Percentiles rank a stretch among this genome's conserved stretches.
Evolutionary conservation across 2,888 invertebrate genomes (phyloP).

Genomic region (Chrysomela aeneicollis): DNA sequence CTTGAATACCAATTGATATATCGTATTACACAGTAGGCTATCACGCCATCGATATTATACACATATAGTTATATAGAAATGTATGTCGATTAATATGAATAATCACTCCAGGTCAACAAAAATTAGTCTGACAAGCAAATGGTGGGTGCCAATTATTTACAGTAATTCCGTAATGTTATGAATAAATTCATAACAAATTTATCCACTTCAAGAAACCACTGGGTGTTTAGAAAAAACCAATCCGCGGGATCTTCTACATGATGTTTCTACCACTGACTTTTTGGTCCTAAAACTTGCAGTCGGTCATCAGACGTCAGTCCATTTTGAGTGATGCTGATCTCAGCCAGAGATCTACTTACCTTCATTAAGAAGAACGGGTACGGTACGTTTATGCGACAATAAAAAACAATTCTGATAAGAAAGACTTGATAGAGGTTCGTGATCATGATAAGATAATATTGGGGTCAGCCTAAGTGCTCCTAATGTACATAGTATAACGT

Average conservation of each 20-base stretch:
- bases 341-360: constrained; percentile 46
- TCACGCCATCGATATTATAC: neutral
- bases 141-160: constrained; percentile 33
- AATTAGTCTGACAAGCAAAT: constrained; percentile 23
- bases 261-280: neutral
- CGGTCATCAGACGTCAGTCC: no score
- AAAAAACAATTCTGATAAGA: constrained; percentile 24
- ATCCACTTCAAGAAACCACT: no score
- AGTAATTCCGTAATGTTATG: no score
- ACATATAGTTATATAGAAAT: neutral
- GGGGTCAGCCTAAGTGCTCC: neutral
- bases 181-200: no score
- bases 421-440: neutral
- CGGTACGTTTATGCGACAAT: constrained; percentile 42
- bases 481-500: neutral
- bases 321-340: constrained; percentile 17
- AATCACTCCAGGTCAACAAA: constrained; percentile 20
- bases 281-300: no score
- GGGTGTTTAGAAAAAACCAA: no score
- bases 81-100: constrained; percentile 25
- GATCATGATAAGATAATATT: neutral
- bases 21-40: neutral
- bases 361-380: constrained; percentile 46
- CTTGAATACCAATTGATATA: neutral
- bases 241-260: no score